A percentile compares a stretch with the other conserved stretches of the same genome.
These are phyloP conservation scores for Anguilla anguilla DNA, from an alignment of 2,797 vertebrate genomes.

Conservation along the genomic window DNA sequence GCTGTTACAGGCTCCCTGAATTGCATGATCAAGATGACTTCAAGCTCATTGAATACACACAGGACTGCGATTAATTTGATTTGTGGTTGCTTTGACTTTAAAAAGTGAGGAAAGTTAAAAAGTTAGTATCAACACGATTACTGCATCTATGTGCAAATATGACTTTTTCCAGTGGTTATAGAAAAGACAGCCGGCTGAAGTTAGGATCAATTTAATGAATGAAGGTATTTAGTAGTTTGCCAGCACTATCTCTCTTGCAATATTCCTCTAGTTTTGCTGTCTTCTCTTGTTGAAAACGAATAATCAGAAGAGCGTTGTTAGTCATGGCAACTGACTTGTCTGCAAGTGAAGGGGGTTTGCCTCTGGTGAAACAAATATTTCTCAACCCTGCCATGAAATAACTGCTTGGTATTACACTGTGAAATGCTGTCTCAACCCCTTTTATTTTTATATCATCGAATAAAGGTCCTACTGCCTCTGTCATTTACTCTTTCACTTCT, in stretches of 20 bases:
- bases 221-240: neutral
- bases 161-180: no score
- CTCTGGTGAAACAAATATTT: neutral
- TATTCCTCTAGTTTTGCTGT: neutral
- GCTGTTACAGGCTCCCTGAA: neutral
- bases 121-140: no score
- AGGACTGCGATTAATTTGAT: neutral
- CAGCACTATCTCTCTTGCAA: neutral
- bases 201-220: neutral
- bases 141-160: no score
- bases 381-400: neutral
- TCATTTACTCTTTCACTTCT: neutral
- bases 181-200: neutral
- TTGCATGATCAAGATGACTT: neutral
- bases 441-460: neutral
- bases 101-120: neutral
- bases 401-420: neutral
- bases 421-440: neutral
- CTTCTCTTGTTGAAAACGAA: neutral
- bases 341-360: neutral
- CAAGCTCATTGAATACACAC: neutral
- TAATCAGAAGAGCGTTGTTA: constrained; percentile 17
- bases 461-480: neutral
- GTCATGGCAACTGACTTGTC: constrained; percentile 18
- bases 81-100: neutral